A percentile compares a stretch with the other conserved stretches of the same genome.
phyloP scores from a whole-genome alignment of 2,113 vertebrate genomes.

The Ctenomys sociabilis region DNA sequence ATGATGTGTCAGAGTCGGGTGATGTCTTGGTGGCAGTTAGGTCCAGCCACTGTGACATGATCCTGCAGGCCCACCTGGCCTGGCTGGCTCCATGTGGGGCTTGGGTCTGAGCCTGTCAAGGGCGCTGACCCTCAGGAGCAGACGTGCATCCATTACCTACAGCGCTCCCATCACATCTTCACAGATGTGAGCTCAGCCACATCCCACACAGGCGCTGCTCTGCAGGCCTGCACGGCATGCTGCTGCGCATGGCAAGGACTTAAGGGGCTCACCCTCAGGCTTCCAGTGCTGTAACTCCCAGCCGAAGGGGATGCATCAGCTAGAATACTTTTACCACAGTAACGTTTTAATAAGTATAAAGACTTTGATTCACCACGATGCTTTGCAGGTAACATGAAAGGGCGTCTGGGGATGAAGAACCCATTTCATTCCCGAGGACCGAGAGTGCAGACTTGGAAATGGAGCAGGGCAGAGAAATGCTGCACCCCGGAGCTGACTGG shows the following conservation, averaged over 20 bases:
- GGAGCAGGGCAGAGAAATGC: rapidly evolving
- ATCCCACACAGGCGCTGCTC: rapidly evolving
- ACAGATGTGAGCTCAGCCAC: background rate
- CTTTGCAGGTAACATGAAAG: background rate
- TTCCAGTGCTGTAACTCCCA: background rate
- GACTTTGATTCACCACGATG: background rate
- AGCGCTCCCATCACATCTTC: background rate
- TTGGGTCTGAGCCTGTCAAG: background rate
- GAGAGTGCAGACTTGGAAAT: rapidly evolving
- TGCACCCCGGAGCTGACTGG: background rate
- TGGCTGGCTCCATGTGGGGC: background rate
- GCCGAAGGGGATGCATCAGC: background rate
- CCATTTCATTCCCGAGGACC: background rate
- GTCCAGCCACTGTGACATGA: background rate
- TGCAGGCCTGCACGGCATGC: background rate
- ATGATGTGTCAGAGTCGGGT: background rate
- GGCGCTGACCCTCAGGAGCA: background rate
- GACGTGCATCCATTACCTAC: too few species aligned
- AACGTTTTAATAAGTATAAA: background rate
- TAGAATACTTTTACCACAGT: background rate
- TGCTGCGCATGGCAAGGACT: background rate
- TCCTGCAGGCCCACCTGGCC: background rate
- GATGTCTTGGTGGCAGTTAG: background rate
- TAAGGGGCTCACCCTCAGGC: background rate
- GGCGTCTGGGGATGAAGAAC: background rate